Conservation (phyloP, 1,140 invertebrate species). For the Gryllus bimaculatus region DNA sequence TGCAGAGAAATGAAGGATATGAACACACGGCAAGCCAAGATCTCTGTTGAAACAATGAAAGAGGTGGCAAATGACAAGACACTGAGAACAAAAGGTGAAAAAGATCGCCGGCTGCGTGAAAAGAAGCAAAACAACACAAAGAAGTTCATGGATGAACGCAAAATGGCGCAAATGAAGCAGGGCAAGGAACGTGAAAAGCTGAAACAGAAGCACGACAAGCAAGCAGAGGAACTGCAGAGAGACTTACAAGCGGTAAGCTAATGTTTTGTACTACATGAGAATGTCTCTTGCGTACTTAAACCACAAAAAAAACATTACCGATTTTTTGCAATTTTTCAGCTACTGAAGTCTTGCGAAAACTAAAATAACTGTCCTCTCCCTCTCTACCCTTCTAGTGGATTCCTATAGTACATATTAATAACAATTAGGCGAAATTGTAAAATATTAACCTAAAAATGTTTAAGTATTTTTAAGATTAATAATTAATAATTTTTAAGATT, state of each 20-base stretch:
- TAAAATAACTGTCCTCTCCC: neutral
- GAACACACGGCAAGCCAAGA: slow-evolving; percentile 88
- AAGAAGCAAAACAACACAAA: slow-evolving; percentile 99
- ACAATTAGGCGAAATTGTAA: neutral
- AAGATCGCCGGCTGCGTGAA: slow-evolving; percentile 84
- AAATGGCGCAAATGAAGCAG: slow-evolving; percentile 69
- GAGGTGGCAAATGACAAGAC: slow-evolving; percentile 94
- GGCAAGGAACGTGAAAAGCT: slow-evolving; percentile 89
- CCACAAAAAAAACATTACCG: neutral
- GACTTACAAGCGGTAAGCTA: slow-evolving; percentile 81
- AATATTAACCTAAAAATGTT: neutral
- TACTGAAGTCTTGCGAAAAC: neutral
- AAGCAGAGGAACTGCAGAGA: slow-evolving; percentile 79
- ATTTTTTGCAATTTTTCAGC: neutral
- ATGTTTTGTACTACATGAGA: neutral
- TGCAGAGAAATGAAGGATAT: slow-evolving; percentile 89
- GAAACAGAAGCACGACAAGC: slow-evolving; percentile 83
- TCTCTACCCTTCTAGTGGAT: neutral
- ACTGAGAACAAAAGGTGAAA: slow-evolving; percentile 89
- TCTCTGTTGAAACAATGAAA: slow-evolving; percentile 92
- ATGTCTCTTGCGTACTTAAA: neutral
- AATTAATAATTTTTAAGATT: neutral
- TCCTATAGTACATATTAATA: neutral
- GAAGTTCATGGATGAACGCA: slow-evolving; percentile 96
- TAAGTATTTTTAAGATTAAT: neutral